Evolutionary conservation across 1,140 invertebrate species (phyloP), one percentile per base, ranked within the genome.

Genomic region (Neodiprion virginianus): DNA sequence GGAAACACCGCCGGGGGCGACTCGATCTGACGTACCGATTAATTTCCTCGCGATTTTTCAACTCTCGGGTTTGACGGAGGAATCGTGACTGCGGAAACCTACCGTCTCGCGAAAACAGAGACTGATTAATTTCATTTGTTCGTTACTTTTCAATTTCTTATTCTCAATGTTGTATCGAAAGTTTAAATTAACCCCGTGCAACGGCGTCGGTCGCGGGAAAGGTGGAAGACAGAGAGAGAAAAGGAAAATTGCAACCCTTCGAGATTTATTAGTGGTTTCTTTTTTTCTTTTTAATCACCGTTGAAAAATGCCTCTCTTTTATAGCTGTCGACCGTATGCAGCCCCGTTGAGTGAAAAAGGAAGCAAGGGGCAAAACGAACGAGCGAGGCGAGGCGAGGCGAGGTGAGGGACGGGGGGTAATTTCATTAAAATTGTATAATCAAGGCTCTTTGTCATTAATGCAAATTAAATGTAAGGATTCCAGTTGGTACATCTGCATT

Each of bases 361-460:
- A 40, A 40, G 28, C 28, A 40, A 40, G 28, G 28, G 28, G 28
- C 28, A 69, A 69, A 47, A 69, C 23, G 40, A 47, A 14, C 67
- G 14, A 21, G 17, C 17, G 67, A 47, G 67, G 67, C 12, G 7
- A 5, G 67, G 67, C 67, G 14, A 21, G 23, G 17, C 17, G 67
- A 47, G 11, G 67, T 4, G 7, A 65, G 67, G 14, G 67, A 21
- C 67, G 40, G 67, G 7, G 67, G 11, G 67, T 21, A 23, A 69
- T 69, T 69, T 69, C 17, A 69, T 69, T 69, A 69, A 14, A 69
- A 69, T 69, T 69, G 67, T 47, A 69, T 69, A 47, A 69, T 69
- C 17, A 69, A 21, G 14, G 67, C 21, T 23, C 40, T 69, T 69
- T 47, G 67, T 69, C 67, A 69, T 69, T 23, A 69, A 69, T 69